Conservation (phyloP, 2,113 vertebrate species). For the Mormyrus lacerda region DNA sequence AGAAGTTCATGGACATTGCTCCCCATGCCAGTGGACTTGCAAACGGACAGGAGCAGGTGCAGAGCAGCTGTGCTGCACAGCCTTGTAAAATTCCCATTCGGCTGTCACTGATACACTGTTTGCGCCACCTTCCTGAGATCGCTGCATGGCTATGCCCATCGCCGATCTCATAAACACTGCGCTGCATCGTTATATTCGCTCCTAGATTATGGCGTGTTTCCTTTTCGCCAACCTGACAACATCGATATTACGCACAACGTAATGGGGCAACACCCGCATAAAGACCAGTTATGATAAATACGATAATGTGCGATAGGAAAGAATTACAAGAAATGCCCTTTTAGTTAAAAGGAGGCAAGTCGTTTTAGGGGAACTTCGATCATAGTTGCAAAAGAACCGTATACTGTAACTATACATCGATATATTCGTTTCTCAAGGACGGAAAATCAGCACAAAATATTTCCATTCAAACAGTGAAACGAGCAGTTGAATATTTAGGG, state of each 20-base stretch:
- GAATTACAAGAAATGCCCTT: not conserved
- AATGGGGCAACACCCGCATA: not conserved
- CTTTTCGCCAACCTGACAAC: not conserved
- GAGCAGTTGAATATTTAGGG: not conserved
- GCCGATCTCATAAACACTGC: not conserved
- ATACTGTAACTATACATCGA: not conserved
- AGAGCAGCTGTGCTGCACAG: not conserved
- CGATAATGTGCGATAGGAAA: not conserved
- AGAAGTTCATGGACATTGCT: not conserved
- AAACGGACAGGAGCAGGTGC: not conserved
- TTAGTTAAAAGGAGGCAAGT: not conserved
- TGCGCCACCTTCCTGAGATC: not conserved
- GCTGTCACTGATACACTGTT: not conserved
- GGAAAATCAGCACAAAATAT: not conserved
- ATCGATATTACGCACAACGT: not conserved
- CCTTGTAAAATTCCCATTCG: conserved; percentile 2
- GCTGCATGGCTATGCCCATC: not conserved
- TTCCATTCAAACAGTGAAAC: not conserved
- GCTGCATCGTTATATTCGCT: not conserved
- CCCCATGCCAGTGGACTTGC: not conserved
- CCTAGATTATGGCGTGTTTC: not conserved
- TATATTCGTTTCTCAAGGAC: not conserved
- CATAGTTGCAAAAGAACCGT: not conserved
- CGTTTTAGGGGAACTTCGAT: not conserved
- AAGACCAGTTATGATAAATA: not conserved